Evolutionary conservation across 2,888 invertebrate species (phyloP).

Genomic region (Alviniconcha strummeri): DNA sequence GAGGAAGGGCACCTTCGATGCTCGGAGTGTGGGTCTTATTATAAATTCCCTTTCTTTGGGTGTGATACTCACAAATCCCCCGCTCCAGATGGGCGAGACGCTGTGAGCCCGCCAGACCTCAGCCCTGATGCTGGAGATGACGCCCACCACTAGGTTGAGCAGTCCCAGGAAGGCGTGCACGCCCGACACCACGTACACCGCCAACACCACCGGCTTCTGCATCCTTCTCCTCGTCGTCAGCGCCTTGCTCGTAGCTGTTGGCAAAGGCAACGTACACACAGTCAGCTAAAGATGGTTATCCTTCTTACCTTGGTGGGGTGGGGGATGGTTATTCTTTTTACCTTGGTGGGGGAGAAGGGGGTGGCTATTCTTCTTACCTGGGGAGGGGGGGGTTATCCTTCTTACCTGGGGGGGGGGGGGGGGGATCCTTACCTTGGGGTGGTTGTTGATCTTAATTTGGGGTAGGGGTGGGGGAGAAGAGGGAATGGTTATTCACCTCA

Average conservation of each 20-base stretch:
- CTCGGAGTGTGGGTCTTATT: no score
- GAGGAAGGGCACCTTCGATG: no score
- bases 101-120: conserved; percentile 73
- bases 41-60: neutral
- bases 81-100: conserved; percentile 74
- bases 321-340: neutral
- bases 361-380: no score
- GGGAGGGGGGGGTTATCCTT: no score
- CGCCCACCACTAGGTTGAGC: conserved; percentile 69
- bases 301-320: neutral
- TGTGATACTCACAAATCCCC: conserved; percentile 70
- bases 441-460: no score
- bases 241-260: no score
- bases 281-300: neutral
- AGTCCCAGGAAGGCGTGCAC: conserved; percentile 69
- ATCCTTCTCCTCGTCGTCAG: conserved; percentile 41
- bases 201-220: conserved; percentile 63
- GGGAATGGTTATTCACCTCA: no score
- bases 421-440: no score
- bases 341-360: no score
- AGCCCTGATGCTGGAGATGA: conserved; percentile 68
- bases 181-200: conserved; percentile 67
- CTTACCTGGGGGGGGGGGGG: no score
- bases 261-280: neutral
- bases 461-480: no score